Evolutionary conservation across 2,113 vertebrate genomes (phyloP).

Genomic region (Macrotus californicus): DNA sequence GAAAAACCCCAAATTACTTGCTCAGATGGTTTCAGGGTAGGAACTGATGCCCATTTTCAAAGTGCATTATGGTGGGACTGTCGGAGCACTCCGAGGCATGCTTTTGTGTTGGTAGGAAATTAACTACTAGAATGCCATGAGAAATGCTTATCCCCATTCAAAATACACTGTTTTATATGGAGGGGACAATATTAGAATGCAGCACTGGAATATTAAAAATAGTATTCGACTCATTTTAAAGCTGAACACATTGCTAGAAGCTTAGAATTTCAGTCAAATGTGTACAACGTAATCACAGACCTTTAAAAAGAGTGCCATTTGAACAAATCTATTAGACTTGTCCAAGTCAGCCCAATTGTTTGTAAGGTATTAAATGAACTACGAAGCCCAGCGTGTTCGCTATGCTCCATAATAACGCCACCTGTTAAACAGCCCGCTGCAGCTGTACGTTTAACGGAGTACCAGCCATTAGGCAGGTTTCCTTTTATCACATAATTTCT

Average conservation of each 20-base stretch:
- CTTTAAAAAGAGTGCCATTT: slow-evolving; percentile 65
- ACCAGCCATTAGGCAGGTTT: slow-evolving; percentile 78
- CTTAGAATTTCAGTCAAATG: slow-evolving; percentile 42
- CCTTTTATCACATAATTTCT: slow-evolving; percentile 76
- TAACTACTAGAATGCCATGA: neutral
- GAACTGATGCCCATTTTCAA: neutral
- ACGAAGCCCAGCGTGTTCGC: slow-evolving; percentile 76
- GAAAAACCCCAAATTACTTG: neutral
- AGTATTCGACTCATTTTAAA: slow-evolving; percentile 18
- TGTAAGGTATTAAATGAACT: slow-evolving; percentile 76
- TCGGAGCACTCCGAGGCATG: neutral
- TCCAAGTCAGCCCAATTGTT: slow-evolving; percentile 77
- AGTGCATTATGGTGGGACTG: neutral
- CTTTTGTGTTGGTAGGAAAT: neutral
- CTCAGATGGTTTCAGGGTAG: neutral
- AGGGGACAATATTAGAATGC: neutral
- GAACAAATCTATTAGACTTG: slow-evolving; percentile 75
- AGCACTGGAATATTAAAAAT: neutral
- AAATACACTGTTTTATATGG: neutral
- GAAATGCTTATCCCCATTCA: neutral
- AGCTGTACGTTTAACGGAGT: slow-evolving; percentile 75
- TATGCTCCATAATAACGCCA: slow-evolving; percentile 77
- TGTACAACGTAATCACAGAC: slow-evolving; percentile 41
- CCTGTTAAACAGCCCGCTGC: slow-evolving; percentile 77
- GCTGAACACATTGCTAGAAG: neutral